Evolutionary conservation across 2,888 invertebrate species (phyloP).

Genomic region (Eustalomyia histrio): DNA sequence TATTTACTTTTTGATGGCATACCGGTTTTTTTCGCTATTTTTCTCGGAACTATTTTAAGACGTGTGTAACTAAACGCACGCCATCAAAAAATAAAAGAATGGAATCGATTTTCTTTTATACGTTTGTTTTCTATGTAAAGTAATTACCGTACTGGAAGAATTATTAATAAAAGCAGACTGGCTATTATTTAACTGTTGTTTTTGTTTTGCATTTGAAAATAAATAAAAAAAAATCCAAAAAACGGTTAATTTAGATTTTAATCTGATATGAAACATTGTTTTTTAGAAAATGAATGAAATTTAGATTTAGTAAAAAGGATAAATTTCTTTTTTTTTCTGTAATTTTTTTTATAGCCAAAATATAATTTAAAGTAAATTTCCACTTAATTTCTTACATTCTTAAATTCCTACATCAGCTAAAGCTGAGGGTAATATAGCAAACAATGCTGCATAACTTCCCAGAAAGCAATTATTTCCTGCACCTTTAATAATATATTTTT

Average conservation of each 20-base stretch:
- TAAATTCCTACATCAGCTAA: background rate
- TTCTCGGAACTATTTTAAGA: slow-evolving; percentile 45
- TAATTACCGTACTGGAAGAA: slow-evolving; percentile 28
- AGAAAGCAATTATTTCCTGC: slow-evolving; percentile 67
- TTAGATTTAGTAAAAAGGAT: too few relatives aligned
- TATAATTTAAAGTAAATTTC: too few relatives aligned
- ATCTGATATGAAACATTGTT: slow-evolving; percentile 11
- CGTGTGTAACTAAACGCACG: slow-evolving; percentile 53
- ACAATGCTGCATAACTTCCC: slow-evolving; percentile 66
- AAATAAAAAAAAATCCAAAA: slow-evolving; percentile 8
- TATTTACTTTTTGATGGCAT: slow-evolving; percentile 60
- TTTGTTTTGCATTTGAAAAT: background rate
- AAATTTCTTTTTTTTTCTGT: too few relatives aligned
- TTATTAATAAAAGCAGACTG: slow-evolving; percentile 14
- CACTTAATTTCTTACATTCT: too few relatives aligned
- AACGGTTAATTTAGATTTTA: slow-evolving; percentile 28
- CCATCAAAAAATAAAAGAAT: slow-evolving; percentile 30
- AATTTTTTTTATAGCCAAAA: too few relatives aligned
- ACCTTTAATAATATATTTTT: slow-evolving; percentile 65
- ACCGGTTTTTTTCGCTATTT: slow-evolving; percentile 47
- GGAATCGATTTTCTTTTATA: slow-evolving; percentile 54
- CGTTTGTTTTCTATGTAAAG: slow-evolving; percentile 10
- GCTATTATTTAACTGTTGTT: background rate
- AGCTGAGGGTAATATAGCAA: slow-evolving; percentile 62
- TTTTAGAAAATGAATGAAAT: too few relatives aligned